A percentile compares a stretch with the other conserved stretches of the same genome.
Conservation (phyloP, 1,140 invertebrate species). For the Ericerus pela region DNA sequence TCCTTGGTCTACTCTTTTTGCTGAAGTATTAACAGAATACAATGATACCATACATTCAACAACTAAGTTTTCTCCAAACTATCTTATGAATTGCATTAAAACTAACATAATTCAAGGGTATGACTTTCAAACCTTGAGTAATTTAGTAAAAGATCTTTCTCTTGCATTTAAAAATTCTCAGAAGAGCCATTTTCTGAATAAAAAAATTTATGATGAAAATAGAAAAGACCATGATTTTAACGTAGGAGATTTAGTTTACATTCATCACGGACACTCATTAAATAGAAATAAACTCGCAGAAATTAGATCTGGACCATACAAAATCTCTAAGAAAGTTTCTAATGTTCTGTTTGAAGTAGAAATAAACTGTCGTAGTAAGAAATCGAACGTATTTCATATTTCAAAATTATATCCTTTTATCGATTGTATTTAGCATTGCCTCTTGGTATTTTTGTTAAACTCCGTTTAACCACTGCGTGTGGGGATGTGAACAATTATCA, state of each 20-base stretch:
- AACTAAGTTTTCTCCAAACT: slow-evolving; percentile 27
- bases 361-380: background rate
- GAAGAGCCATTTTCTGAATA: background rate
- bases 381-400: slow-evolving; percentile 1
- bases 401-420: no score
- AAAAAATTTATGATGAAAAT: no score
- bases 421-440: no score
- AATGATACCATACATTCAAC: slow-evolving; percentile 29
- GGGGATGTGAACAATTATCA: no score
- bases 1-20: slow-evolving; percentile 30
- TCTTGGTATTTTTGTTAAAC: no score
- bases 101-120: no score
- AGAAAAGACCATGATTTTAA: no score
- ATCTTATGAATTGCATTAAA: slow-evolving; percentile 27
- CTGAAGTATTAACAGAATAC: slow-evolving; percentile 28
- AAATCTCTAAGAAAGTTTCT: background rate
- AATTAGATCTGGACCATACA: slow-evolving; percentile 3
- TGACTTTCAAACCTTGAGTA: no score
- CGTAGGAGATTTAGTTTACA: no score
- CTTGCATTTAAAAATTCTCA: slow-evolving; percentile 1
- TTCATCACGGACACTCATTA: no score
- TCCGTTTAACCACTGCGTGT: no score
- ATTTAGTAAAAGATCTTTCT: background rate
- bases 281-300: no score
- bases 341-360: background rate